phyloP scores from a whole-genome alignment of 2,888 invertebrate species.

The Protodeltote pygarga region DNA sequence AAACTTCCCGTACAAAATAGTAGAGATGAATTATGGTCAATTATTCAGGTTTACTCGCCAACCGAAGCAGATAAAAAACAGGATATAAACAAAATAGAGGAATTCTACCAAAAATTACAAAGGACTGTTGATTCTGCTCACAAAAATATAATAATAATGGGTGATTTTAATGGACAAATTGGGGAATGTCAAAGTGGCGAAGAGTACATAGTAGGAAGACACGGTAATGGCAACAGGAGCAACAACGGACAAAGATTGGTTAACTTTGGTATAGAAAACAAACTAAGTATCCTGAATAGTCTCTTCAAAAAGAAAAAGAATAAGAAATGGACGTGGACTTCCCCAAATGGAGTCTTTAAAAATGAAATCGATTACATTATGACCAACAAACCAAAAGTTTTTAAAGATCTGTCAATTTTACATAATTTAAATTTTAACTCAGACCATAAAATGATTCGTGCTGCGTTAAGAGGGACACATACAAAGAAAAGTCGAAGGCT shows the following conservation, averaged over 20 bases:
- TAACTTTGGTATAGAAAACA: constrained; percentile 10
- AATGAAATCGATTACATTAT: constrained; percentile 30
- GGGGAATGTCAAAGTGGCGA: not conserved
- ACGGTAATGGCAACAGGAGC: constrained; percentile 7
- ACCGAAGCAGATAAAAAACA: not conserved
- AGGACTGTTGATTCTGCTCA: not conserved
- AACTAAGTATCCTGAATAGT: constrained; percentile 17
- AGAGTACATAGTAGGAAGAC: not conserved
- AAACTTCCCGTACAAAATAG: constrained; percentile 3
- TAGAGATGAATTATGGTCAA: constrained; percentile 1
- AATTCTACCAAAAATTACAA: constrained; percentile 1
- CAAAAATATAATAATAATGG: constrained; percentile 4
- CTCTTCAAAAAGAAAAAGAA: constrained; percentile 2
- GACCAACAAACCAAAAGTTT: constrained; percentile 9
- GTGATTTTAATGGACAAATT: constrained; percentile 3
- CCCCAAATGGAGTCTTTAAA: constrained; percentile 21
- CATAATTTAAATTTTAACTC: constrained; percentile 15
- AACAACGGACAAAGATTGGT: constrained; percentile 9
- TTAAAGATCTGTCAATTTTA: constrained; percentile 1
- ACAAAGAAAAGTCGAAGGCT: constrained; percentile 3
- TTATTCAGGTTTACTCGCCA: not conserved
- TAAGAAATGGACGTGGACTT: constrained; percentile 28
- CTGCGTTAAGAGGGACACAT: not conserved
- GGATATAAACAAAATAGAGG: constrained; percentile 2
- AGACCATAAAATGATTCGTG: constrained; percentile 8